These are phyloP conservation scores for Spheniscus mendiculus DNA, from an alignment of 2,113 vertebrate species.

Conservation along the genomic window DNA sequence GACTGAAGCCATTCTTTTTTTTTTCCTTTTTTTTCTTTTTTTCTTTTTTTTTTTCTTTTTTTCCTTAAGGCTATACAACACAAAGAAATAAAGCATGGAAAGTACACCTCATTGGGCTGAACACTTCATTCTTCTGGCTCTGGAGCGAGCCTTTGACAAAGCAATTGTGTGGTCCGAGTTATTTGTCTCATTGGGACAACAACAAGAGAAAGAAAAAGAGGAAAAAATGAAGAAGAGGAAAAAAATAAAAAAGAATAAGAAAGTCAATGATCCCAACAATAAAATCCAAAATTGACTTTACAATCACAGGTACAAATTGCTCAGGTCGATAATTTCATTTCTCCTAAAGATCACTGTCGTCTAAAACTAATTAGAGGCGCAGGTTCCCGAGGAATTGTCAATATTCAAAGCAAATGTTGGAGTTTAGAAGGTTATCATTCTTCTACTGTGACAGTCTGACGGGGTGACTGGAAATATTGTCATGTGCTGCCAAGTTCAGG, in stretches of 20 bases:
- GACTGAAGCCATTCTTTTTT: constrained; percentile 79
- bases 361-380: constrained; percentile 86
- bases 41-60: constrained; percentile 34
- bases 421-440: constrained; percentile 79
- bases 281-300: constrained; percentile 86
- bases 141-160: constrained; percentile 65
- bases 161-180: constrained; percentile 64
- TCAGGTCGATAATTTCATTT: constrained; percentile 81
- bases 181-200: constrained; percentile 60
- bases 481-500: constrained; percentile 72
- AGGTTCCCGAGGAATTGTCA: constrained; percentile 86
- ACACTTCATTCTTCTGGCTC: constrained; percentile 66
- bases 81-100: constrained; percentile 82
- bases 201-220: constrained; percentile 56
- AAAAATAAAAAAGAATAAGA: constrained; percentile 47
- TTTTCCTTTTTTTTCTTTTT: background rate
- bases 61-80: constrained; percentile 92
- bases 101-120: constrained; percentile 75
- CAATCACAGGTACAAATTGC: constrained; percentile 86
- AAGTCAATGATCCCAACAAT: constrained; percentile 82
- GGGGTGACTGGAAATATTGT: constrained; percentile 70
- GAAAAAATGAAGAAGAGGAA: background rate
- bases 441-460: constrained; percentile 81
- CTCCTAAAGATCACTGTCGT: constrained; percentile 87
- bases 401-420: constrained; percentile 82